Evolutionary conservation across 2,113 vertebrate species (phyloP).

Genomic region (Urocitellus parryii): DNA sequence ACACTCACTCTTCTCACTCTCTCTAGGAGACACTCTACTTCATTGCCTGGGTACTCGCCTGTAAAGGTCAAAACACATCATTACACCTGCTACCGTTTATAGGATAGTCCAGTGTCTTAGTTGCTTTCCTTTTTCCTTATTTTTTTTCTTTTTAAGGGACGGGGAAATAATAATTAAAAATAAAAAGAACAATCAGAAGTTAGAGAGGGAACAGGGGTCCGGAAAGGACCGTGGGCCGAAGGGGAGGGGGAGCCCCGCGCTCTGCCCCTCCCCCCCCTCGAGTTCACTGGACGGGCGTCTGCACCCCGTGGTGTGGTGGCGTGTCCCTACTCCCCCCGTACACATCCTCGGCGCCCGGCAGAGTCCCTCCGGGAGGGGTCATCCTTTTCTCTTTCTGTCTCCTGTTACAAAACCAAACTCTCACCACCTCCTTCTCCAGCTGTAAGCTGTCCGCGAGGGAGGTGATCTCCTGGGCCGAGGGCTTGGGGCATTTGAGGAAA

Average conservation of each 20-base stretch:
- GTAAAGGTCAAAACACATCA: conserved; percentile 91
- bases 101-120: conserved; percentile 93
- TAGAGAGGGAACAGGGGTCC: conserved; percentile 74
- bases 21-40: conserved; percentile 85
- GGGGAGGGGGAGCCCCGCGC: conserved; percentile 78
- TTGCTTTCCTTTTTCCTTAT: conserved; percentile 83
- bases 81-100: conserved; percentile 92
- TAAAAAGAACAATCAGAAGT: conserved; percentile 84
- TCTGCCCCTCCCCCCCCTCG: conserved; percentile 86
- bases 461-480: conserved; percentile 98
- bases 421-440: conserved; percentile 99
- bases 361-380: conserved; percentile 98
- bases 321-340: conserved; percentile 96
- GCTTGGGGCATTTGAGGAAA: conserved; percentile 99
- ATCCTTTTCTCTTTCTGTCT: conserved; percentile 99
- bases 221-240: conserved; percentile 60
- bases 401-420: conserved; percentile 99
- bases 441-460: conserved; percentile 98
- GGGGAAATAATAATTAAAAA: conserved; percentile 80
- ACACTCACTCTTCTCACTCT: conserved; percentile 68
- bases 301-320: conserved; percentile 98
- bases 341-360: conserved; percentile 98
- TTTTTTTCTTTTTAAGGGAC: conserved; percentile 76
- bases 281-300: conserved; percentile 98
- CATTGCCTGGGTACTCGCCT: conserved; percentile 89